Evolutionary conservation across 2,113 vertebrate genomes (phyloP), one percentile per base, ranked within the genome.

Genomic region (Cercocebus atys): DNA sequence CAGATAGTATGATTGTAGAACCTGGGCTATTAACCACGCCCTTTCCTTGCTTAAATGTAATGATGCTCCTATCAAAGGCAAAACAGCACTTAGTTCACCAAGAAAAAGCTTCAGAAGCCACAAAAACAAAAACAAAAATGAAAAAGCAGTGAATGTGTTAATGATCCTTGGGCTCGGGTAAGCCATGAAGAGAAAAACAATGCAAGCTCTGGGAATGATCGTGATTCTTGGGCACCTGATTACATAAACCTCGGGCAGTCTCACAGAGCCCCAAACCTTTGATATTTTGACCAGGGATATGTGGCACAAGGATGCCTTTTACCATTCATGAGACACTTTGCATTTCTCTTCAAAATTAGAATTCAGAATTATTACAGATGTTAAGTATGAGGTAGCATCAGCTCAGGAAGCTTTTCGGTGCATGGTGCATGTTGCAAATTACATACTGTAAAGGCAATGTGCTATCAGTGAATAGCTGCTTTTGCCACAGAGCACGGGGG

Each of bases 341-440:
- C 22, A n/a, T 52, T 76, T 90, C 57, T 92, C 50, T 94, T 55
- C 64, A 79, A 94, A 97, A 93, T 78, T 43, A 80, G 57, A 96
- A 52, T 81, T 93, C 68, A 87, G 64, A 88, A 82, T 73, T 75
- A 92, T 70, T 92, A 84, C 2, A 59, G 50, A 85, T 66, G 23
- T 80, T 94, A 92, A 97, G 47, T 22, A 88, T 5, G 50, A 35
- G 79, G n/a, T 4, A 88, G 73, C 8, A 12, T 30, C 6, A 52
- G 50, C 45, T 87, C 72, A 55, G 84, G 52, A 88, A 78, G 0
- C 87, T 90, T 96, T 93, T 43, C 82, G 90, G 87, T 23, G 8
- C 30, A 7, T 4, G 75, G 87, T 23, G 11, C 30, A 5, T 4
- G 75, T 7, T 94, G 70, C 70, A 81, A 78, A 95, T 97, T 92